Conservation (phyloP, 2,888 invertebrate genomes). For the Petrolisthes manimaculis region DNA sequence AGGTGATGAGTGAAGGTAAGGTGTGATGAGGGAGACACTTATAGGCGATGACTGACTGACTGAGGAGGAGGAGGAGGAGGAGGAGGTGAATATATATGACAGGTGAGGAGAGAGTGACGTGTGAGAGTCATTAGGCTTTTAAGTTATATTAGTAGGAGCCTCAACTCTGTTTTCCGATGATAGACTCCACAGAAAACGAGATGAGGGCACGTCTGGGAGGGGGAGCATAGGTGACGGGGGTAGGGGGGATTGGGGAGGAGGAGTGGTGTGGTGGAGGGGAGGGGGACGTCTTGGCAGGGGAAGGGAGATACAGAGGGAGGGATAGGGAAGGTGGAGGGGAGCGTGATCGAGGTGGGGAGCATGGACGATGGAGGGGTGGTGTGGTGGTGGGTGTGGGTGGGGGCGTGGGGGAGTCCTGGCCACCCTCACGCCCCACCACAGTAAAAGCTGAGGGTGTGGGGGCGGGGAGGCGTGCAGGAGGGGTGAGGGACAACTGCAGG, state of each 20-base stretch:
- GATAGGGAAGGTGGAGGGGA: background rate
- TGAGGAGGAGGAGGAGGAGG: background rate
- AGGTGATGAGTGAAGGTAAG: no score
- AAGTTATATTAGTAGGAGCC: background rate
- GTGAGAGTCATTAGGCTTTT: background rate
- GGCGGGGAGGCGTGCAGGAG: constrained; percentile 17
- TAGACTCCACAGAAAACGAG: constrained; percentile 80
- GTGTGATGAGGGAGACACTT: background rate
- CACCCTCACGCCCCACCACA: constrained; percentile 21
- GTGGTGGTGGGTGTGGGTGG: constrained; percentile 25
- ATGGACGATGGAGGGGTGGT: constrained; percentile 7
- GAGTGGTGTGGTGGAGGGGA: constrained; percentile 5
- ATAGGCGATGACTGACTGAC: background rate
- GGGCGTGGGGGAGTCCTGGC: constrained; percentile 49
- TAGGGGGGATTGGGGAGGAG: constrained; percentile 16
- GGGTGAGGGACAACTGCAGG: constrained; percentile 56
- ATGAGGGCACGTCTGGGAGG: constrained; percentile 69
- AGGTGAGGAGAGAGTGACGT: background rate
- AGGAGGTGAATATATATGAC: background rate
- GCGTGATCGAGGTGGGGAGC: constrained; percentile 2
- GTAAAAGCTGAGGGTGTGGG: constrained; percentile 37
- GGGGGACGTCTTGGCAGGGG: constrained; percentile 1
- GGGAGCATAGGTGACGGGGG: constrained; percentile 34
- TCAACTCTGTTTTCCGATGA: constrained; percentile 74
- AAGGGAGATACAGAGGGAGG: background rate